Conservation (phyloP, 2,888 invertebrate species). For the Pammene fasciana region DNA sequence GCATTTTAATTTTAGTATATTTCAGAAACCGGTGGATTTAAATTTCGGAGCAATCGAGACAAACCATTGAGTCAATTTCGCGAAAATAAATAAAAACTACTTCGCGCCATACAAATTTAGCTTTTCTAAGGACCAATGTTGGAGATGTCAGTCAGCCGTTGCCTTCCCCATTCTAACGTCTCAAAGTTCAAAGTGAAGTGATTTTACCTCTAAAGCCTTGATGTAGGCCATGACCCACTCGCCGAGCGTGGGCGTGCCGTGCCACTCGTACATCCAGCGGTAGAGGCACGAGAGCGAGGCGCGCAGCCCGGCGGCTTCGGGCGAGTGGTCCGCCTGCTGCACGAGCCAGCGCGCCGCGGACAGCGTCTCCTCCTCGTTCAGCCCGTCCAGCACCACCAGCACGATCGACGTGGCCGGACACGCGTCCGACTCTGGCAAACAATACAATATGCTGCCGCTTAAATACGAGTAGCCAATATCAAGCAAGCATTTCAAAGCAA, state of each 20-base stretch:
- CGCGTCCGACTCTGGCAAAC: conserved; percentile 68
- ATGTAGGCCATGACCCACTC: conserved; percentile 87
- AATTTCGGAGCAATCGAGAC: no score
- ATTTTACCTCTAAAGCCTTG: conserved; percentile 82
- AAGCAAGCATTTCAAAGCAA: no score
- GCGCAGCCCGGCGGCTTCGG: conserved; percentile 81
- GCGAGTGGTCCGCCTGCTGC: conserved; percentile 67
- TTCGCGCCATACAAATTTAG: no score
- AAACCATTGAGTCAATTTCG: no score
- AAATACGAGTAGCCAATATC: no score
- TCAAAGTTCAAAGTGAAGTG: not conserved
- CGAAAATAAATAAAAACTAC: no score
- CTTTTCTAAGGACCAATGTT: no score
- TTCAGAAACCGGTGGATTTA: no score
- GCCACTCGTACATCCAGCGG: conserved; percentile 86
- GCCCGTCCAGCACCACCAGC: conserved; percentile 81
- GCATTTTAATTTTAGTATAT: no score
- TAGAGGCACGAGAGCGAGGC: conserved; percentile 86
- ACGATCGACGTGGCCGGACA: conserved; percentile 85
- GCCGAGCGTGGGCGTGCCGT: conserved; percentile 85
- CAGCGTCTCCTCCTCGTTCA: conserved; percentile 58
- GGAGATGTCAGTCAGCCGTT: no score
- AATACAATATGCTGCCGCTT: not conserved
- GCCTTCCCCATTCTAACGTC: no score
- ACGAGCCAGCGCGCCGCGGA: conserved; percentile 70